phyloP scores from a whole-genome alignment of 2,113 vertebrate genomes.

The Ceyx cyanopectus region DNA sequence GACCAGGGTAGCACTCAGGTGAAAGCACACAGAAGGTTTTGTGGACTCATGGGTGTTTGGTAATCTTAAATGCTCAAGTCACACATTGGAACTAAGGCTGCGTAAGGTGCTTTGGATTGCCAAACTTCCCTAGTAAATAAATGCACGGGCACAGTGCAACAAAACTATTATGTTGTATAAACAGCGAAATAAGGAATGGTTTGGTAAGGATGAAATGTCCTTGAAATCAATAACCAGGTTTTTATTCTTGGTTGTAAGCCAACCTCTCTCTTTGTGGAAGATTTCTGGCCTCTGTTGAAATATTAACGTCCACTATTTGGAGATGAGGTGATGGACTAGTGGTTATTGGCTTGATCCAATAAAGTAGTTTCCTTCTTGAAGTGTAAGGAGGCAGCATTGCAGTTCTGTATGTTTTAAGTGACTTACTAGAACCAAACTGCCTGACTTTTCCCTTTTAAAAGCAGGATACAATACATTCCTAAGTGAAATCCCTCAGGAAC shows the following conservation, averaged over 20 bases:
- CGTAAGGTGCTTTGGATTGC: not conserved
- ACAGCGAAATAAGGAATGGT: not conserved
- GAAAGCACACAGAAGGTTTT: not conserved
- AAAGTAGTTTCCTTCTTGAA: slow-evolving; percentile 6
- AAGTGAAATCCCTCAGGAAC: slow-evolving; percentile 45
- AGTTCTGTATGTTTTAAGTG: not conserved
- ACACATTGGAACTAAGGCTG: not conserved
- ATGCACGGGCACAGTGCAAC: not conserved
- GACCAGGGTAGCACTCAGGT: not conserved
- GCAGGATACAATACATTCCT: slow-evolving; percentile 14
- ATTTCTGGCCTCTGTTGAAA: not conserved
- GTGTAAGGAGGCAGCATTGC: not conserved
- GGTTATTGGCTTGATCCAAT: not conserved
- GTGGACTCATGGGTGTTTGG: not conserved
- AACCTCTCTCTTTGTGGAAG: not conserved
- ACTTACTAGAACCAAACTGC: not conserved
- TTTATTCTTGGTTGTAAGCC: not conserved
- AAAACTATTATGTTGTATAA: not conserved
- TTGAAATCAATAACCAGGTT: not conserved
- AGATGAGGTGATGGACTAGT: not conserved
- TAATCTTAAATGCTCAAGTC: not conserved
- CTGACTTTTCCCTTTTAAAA: slow-evolving; percentile 14
- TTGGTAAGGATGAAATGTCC: not conserved
- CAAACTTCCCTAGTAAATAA: not conserved
- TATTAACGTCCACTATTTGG: not conserved